A percentile compares a stretch with the other conserved stretches of the same genome.
These are phyloP conservation scores for Sylvia borin DNA, from an alignment of 2,797 vertebrate genomes.

Conservation along the genomic window DNA sequence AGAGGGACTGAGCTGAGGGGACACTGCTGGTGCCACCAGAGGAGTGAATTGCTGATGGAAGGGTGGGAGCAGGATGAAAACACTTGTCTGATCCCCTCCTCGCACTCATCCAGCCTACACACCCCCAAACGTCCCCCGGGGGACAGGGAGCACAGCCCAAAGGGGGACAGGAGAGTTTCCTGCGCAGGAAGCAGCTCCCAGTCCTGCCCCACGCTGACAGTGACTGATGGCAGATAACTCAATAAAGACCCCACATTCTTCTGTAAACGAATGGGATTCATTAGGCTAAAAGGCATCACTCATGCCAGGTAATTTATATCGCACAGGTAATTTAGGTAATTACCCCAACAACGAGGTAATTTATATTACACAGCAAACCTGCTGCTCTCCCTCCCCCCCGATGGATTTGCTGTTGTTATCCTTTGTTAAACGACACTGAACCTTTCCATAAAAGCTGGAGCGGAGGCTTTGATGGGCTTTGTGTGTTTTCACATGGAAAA, in stretches of 20 bases:
- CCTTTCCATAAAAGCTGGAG: not conserved
- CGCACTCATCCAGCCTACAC: fast-evolving
- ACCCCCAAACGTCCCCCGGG: fast-evolving
- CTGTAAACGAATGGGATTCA: not conserved
- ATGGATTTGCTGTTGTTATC: not conserved
- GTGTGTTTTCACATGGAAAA: not conserved
- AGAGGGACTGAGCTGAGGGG: not conserved
- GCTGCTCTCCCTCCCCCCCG: not conserved
- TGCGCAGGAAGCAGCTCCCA: fast-evolving
- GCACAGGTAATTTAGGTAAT: slow-evolving; percentile 28
- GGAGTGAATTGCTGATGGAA: not conserved
- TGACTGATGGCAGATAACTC: not conserved
- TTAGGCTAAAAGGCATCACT: not conserved
- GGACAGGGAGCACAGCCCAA: fast-evolving
- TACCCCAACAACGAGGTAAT: slow-evolving; percentile 13
- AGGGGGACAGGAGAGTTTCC: fast-evolving
- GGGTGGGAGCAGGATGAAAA: not conserved
- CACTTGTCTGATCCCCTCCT: not conserved
- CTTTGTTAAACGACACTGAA: not conserved
- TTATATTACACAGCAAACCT: not conserved
- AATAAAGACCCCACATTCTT: not conserved
- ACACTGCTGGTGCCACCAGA: not conserved
- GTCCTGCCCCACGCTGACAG: not conserved
- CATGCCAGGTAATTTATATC: not conserved
- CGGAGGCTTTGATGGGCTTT: not conserved